Base-by-base conservation (phyloP, 1,140 invertebrate species). In the Drepana arcuata region DNA sequence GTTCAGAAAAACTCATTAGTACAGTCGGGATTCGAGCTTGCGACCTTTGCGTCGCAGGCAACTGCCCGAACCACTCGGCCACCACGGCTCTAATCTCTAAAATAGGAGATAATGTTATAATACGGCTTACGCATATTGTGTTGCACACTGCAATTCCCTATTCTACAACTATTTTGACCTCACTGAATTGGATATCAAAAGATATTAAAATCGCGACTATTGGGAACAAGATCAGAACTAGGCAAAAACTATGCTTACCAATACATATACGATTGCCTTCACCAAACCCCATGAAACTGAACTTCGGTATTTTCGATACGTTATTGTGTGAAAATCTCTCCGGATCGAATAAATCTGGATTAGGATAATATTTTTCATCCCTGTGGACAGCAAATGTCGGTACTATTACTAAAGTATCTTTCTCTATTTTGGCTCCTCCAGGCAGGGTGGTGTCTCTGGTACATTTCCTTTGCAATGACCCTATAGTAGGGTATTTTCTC, bases 241-340 rank as follows among this genome's bases (percentile, higher is more conserved):
- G n/a, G n/a, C n/a, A n/a, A n/a, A n/a, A n/a, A n/a, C n/a, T n/a
- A 2, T 26, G 38, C 46, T 43, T 25, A 63, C 63, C 63, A 39
- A 92, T 88, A 56, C 91, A 92, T 54, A 86, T 88, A 2, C 90
- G 78, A 1, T 87, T 87, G 12, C 91, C 91, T 48, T 90, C 88
- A 0, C 90, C 90, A 64, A 92, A 93, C 1, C 91, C 87, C 26
- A 93, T 54, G 56, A 86, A 91, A 6, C 77, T 41, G 54, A 79
- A 87, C 0, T 65, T 81, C 30, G 79, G 82, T 24, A 88, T 71
- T 3, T 57, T 51, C 10, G 62, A 57, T 0, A 65, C 24, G 37
- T 78, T 75, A 34, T 87, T 80, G 0, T 77, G 51, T 6, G 52
- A 69, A 38, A 89, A 90, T 32, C 89, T 61, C 34, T 89, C 86